A percentile compares a stretch with the other conserved stretches of the same genome.
Conservation (phyloP, 1,140 invertebrate genomes). For the Drosophila azteca region DNA sequence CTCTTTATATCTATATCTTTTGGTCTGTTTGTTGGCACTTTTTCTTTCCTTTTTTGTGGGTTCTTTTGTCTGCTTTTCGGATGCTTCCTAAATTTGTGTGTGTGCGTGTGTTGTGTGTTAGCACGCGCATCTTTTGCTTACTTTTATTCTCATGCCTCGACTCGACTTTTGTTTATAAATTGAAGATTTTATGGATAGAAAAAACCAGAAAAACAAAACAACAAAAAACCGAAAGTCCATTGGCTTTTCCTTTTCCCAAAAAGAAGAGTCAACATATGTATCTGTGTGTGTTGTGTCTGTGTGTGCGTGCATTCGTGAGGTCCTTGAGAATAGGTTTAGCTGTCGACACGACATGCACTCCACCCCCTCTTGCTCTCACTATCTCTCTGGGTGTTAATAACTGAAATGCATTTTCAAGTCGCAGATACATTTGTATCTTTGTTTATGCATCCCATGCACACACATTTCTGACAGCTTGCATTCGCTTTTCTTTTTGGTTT, state of each 20-base stretch:
- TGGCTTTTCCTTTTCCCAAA: slow-evolving; percentile 30
- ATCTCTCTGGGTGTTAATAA: slow-evolving; percentile 57
- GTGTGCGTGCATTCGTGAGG: slow-evolving; percentile 12
- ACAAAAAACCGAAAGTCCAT: slow-evolving; percentile 47
- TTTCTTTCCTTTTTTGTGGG: slow-evolving; percentile 50
- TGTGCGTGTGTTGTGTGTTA: too few relatives aligned
- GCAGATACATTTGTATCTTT: slow-evolving; percentile 51
- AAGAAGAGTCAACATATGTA: slow-evolving; percentile 34
- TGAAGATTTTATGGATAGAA: slow-evolving; percentile 61
- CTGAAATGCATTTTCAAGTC: slow-evolving; percentile 35
- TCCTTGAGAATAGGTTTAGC: slow-evolving; percentile 58
- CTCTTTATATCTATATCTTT: slow-evolving; percentile 3
- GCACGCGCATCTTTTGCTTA: slow-evolving; percentile 63
- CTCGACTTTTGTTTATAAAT: slow-evolving; percentile 65
- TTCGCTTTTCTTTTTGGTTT: slow-evolving; percentile 11
- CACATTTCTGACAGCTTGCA: slow-evolving; percentile 26
- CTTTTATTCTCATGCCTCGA: slow-evolving; percentile 25
- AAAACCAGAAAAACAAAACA: slow-evolving; percentile 19
- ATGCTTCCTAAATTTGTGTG: slow-evolving; percentile 17
- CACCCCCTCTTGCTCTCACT: neutral
- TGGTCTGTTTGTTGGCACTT: slow-evolving; percentile 30
- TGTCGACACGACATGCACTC: slow-evolving; percentile 43
- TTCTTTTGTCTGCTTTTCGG: slow-evolving; percentile 55
- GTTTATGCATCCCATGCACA: slow-evolving; percentile 40
- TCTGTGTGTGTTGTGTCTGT: too few relatives aligned